phyloP scores from a whole-genome alignment of 2,888 invertebrate genomes.

The Aproaerema taeniolella region DNA sequence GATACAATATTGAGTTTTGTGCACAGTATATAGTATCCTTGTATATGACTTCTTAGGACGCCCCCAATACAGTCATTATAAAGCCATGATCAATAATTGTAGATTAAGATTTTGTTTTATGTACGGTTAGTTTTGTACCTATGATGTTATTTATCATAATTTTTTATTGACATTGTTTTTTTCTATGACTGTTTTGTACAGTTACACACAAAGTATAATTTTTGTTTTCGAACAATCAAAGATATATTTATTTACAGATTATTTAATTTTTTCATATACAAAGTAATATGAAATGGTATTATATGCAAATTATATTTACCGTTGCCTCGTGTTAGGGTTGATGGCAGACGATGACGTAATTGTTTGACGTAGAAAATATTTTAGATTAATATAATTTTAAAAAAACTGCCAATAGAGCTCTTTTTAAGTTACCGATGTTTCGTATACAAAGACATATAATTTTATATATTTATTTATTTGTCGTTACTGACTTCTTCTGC shows the following conservation, averaged over 20 bases:
- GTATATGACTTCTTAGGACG: constrained; percentile 45
- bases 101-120: constrained; percentile 65
- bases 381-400: constrained; percentile 38
- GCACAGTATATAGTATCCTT: no score
- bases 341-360: constrained; percentile 52
- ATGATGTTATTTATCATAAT: constrained; percentile 57
- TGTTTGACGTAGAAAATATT: constrained; percentile 45
- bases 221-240: constrained; percentile 60
- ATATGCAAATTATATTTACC: constrained; percentile 50
- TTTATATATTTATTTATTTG: constrained; percentile 38
- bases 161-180: constrained; percentile 33
- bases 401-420: constrained; percentile 60
- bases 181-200: constrained; percentile 61
- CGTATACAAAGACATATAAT: constrained; percentile 59
- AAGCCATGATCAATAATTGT: constrained; percentile 64
- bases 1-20: no score
- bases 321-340: constrained; percentile 52
- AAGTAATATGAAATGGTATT: constrained; percentile 53
- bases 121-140: constrained; percentile 65
- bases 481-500: constrained; percentile 34
- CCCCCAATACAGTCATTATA: constrained; percentile 55
- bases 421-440: constrained; percentile 67
- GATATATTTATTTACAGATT: constrained; percentile 55
- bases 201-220: constrained; percentile 55
- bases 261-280: constrained; percentile 50